Evolutionary conservation across 1,140 invertebrate species (phyloP).

Genomic region (Panagrolaimus sp.): DNA sequence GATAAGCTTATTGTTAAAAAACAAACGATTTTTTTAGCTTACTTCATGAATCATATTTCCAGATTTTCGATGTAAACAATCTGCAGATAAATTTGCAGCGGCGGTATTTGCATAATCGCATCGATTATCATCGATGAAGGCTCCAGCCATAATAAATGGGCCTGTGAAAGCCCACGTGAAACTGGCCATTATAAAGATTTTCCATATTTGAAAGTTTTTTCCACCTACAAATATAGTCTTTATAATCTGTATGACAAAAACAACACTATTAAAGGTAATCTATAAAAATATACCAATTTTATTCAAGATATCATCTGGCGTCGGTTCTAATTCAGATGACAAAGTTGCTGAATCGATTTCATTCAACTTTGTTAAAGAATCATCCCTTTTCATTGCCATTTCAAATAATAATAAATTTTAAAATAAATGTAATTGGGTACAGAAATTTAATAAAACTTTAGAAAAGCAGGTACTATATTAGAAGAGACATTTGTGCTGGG

Average conservation of each 20-base stretch:
- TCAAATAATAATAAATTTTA: too few relatives aligned
- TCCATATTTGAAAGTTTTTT: background rate
- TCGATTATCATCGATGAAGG: background rate
- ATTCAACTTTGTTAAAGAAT: too few relatives aligned
- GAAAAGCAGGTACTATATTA: too few relatives aligned
- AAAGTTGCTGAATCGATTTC: too few relatives aligned
- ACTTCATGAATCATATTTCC: background rate
- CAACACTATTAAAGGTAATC: background rate
- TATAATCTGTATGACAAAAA: background rate
- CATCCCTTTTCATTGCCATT: too few relatives aligned
- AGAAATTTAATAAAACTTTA: too few relatives aligned
- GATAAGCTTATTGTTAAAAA: too few relatives aligned
- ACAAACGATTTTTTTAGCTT: too few relatives aligned
- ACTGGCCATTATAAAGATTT: background rate
- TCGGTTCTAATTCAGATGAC: too few relatives aligned
- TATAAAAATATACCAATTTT: background rate
- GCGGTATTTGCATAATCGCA: slow-evolving; percentile 3
- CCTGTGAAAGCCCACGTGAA: background rate
- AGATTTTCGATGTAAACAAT: slow-evolving; percentile 5
- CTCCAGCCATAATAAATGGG: slow-evolving; percentile 5
- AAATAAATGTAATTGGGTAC: too few relatives aligned
- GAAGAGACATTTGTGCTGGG: too few relatives aligned
- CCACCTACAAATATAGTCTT: slow-evolving; percentile 1
- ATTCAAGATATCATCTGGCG: background rate
- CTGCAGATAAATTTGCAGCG: background rate